Conservation (phyloP, 1,140 invertebrate species). For the Zaprionus tsacasi region DNA sequence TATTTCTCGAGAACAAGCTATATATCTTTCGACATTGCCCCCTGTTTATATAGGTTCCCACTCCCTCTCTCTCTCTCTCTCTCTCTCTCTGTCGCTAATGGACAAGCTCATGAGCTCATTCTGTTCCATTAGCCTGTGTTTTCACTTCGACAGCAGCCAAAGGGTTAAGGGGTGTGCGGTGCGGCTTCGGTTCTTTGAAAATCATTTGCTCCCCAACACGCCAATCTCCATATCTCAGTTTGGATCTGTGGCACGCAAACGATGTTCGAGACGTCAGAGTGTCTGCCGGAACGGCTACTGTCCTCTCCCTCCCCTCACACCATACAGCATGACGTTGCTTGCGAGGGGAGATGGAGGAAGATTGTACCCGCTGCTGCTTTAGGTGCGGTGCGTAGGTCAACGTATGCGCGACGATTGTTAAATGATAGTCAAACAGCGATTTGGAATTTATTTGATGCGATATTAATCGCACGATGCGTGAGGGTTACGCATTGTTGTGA, state of each 20-base stretch:
- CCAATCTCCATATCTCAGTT: conserved; percentile 62
- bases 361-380: conserved; percentile 21
- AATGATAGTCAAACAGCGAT: conserved; percentile 75
- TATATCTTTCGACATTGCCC: conserved; percentile 1
- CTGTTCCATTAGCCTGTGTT: conserved; percentile 4
- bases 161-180: conserved; percentile 17
- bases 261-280: conserved; percentile 54
- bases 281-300: conserved; percentile 59
- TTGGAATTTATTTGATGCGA: conserved; percentile 76
- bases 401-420: conserved; percentile 63
- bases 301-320: conserved; percentile 2
- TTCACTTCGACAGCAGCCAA: neutral
- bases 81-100: neutral
- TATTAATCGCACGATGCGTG: conserved; percentile 62
- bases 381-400: conserved; percentile 58
- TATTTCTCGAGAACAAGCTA: conserved; percentile 1
- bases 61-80: neutral
- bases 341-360: neutral
- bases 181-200: conserved; percentile 63
- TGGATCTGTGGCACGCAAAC: conserved; percentile 60
- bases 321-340: conserved; percentile 19
- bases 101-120: conserved; percentile 4
- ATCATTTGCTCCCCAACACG: conserved; percentile 48
- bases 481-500: conserved; percentile 67
- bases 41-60: conserved; percentile 1